phyloP scores from a whole-genome alignment of 1,140 invertebrate genomes.

The Copidosoma floridanum region DNA sequence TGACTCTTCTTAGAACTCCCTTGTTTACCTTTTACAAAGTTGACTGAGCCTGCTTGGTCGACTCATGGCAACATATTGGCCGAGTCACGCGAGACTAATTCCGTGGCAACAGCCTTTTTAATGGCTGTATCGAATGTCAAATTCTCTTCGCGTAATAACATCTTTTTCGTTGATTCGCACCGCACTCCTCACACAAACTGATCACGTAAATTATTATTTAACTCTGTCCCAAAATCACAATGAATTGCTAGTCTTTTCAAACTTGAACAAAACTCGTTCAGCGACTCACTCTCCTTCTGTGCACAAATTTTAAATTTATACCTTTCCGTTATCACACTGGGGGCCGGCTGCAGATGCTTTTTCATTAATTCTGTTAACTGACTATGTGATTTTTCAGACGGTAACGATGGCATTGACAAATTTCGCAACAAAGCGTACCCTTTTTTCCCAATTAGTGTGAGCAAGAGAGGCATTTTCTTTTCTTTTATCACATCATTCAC shows the following conservation, averaged over 20 bases:
- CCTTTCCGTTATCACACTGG: slow-evolving; percentile 30
- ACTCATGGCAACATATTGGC: background rate
- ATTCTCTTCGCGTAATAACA: background rate
- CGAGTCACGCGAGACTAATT: background rate
- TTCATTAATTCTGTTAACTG: slow-evolving; percentile 36
- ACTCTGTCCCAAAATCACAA: background rate
- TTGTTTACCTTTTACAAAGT: no score
- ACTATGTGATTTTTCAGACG: slow-evolving; percentile 29
- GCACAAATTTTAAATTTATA: background rate
- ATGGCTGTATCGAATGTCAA: background rate
- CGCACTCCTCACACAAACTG: no score
- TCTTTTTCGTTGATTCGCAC: background rate
- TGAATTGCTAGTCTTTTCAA: background rate
- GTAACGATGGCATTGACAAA: slow-evolving; percentile 39
- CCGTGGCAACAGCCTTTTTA: background rate
- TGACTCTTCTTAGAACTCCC: no score
- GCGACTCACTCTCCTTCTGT: background rate
- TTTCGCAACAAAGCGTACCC: slow-evolving; percentile 18
- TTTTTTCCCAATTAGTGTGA: slow-evolving; percentile 36
- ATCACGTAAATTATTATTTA: background rate
- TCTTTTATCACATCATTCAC: slow-evolving; percentile 31
- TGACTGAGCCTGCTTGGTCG: no score
- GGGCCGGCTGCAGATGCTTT: slow-evolving; percentile 37
- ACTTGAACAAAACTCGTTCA: background rate
- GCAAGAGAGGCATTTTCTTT: slow-evolving; percentile 32